phyloP scores from a whole-genome alignment of 2,113 vertebrate species.

The Phalacrocorax aristotelis region DNA sequence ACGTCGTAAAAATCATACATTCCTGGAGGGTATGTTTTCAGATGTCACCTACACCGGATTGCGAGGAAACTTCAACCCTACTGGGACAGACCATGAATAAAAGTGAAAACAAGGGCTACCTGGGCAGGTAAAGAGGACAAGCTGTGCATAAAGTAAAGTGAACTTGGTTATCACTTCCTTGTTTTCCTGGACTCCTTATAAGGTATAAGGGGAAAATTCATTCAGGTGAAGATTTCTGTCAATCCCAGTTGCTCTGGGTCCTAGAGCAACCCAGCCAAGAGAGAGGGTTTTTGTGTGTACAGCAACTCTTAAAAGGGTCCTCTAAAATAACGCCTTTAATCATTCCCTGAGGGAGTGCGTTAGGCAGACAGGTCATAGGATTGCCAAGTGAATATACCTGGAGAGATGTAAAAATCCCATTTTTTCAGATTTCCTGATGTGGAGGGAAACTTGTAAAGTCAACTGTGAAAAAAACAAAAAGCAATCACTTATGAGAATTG shows the following conservation, averaged over 20 bases:
- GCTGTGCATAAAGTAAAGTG: slow-evolving; percentile 66
- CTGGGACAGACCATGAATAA: slow-evolving; percentile 27
- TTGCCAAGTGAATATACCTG: slow-evolving; percentile 56
- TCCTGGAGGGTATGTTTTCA: slow-evolving; percentile 38
- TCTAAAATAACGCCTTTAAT: not conserved
- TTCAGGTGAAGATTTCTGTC: slow-evolving; percentile 71
- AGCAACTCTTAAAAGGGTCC: not conserved
- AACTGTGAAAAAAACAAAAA: slow-evolving; percentile 35
- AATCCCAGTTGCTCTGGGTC: slow-evolving; percentile 49
- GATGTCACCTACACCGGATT: slow-evolving; percentile 42
- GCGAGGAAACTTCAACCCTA: slow-evolving; percentile 60
- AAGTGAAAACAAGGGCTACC: slow-evolving; percentile 76
- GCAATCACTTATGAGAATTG: not conserved
- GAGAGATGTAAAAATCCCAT: slow-evolving; percentile 58
- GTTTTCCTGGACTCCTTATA: slow-evolving; percentile 84
- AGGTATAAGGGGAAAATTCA: slow-evolving; percentile 79
- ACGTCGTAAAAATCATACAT: slow-evolving; percentile 15
- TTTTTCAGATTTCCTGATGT: slow-evolving; percentile 48
- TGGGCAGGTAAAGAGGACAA: slow-evolving; percentile 75
- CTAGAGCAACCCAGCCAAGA: slow-evolving; percentile 48
- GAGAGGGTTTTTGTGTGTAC: fast-evolving
- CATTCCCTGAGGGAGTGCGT: not conserved
- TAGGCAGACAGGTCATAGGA: not conserved
- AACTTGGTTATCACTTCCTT: slow-evolving; percentile 88
- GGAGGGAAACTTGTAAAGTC: slow-evolving; percentile 12